A percentile compares a stretch with the other conserved stretches of the same genome.
These are phyloP conservation scores for Acanthis flammea DNA, from an alignment of 2,797 vertebrate species.

Conservation along the genomic window DNA sequence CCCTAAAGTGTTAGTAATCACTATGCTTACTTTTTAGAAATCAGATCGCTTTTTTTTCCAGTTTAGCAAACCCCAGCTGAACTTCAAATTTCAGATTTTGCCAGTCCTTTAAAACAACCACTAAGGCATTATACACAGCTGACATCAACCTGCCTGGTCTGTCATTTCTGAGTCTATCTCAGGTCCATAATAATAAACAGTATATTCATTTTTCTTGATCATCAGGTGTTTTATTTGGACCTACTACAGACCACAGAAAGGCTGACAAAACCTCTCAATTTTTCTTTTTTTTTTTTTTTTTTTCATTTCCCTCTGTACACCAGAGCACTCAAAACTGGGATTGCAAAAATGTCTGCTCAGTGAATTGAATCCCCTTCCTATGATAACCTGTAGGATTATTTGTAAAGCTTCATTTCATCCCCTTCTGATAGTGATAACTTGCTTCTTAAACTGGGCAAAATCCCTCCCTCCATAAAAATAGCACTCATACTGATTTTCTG, in stretches of 20 bases:
- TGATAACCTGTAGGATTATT: not conserved
- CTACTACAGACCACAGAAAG: not conserved
- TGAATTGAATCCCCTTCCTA: not conserved
- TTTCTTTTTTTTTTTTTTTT: not conserved
- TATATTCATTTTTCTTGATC: not conserved
- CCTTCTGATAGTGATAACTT: not conserved
- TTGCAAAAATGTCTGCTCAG: not conserved
- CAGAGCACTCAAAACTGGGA: not conserved
- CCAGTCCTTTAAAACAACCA: not conserved
- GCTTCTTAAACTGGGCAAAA: slow-evolving; percentile 43
- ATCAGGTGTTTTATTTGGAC: not conserved
- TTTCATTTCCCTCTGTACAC: not conserved
- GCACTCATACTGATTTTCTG: not conserved
- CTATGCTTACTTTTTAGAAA: not conserved
- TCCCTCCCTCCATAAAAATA: not conserved
- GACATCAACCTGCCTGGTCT: not conserved
- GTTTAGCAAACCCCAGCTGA: not conserved
- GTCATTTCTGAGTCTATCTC: not conserved
- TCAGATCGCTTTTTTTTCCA: not conserved
- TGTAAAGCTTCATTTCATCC: not conserved
- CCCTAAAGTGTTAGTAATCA: not conserved
- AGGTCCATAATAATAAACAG: not conserved
- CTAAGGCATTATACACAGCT: not conserved
- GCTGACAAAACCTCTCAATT: not conserved
- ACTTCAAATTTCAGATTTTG: not conserved